A percentile compares a stretch with the other conserved stretches of the same genome.
Conservation (phyloP, 2,888 invertebrate species). For the Ennomos quercinarius region DNA sequence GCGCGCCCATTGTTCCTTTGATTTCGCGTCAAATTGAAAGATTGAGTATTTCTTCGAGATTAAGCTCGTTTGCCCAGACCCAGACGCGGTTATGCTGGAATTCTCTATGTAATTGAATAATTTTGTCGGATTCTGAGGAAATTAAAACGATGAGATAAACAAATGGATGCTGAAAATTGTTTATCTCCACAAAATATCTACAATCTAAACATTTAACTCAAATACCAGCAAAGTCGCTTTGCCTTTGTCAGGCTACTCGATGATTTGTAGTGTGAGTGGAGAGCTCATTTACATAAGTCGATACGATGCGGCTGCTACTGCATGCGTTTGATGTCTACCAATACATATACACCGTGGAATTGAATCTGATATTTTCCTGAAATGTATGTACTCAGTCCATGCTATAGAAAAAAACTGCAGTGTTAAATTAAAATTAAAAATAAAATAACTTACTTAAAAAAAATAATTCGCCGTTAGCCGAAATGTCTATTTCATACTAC, state of each 20-base stretch:
- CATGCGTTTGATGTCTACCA: not conserved
- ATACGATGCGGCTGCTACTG: slow-evolving; percentile 6
- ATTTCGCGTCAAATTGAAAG: slow-evolving; percentile 56
- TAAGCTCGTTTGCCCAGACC: slow-evolving; percentile 37
- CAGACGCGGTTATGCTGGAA: slow-evolving; percentile 32
- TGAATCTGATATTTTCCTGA: no score
- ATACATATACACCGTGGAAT: no score
- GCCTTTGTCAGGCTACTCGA: not conserved
- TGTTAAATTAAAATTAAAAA: no score
- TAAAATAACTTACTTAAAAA: no score
- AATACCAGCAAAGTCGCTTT: slow-evolving; percentile 4
- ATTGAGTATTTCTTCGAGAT: slow-evolving; percentile 42
- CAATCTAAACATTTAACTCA: not conserved
- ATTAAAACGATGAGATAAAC: slow-evolving; percentile 23
- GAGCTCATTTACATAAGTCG: slow-evolving; percentile 16
- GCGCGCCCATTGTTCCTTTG: slow-evolving; percentile 60
- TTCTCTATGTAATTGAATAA: slow-evolving; percentile 32
- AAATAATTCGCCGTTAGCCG: no score
- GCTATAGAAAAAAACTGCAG: no score
- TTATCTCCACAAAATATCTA: no score
- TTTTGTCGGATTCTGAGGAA: slow-evolving; percentile 24
- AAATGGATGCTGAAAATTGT: not conserved
- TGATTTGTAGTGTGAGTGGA: slow-evolving; percentile 13
- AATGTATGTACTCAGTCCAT: no score
- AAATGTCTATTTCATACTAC: no score